Evolutionary conservation across 2,113 vertebrate species (phyloP).

Genomic region (Leptosomus discolor): DNA sequence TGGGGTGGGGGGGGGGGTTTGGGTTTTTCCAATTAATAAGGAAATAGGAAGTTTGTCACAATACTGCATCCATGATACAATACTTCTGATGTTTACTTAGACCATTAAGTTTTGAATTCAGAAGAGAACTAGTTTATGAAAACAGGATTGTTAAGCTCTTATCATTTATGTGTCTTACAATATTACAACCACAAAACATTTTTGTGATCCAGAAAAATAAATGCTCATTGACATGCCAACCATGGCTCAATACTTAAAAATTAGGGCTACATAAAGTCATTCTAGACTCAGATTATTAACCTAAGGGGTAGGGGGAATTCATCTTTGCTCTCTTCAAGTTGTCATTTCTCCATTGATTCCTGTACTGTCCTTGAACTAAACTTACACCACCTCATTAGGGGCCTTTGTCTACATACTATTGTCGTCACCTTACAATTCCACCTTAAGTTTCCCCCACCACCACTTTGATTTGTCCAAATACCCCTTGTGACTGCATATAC

Average conservation of each 20-base stretch:
- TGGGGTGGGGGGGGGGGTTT: background rate
- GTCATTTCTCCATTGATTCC: background rate
- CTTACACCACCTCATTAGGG: background rate
- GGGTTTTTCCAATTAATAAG: background rate
- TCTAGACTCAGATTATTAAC: background rate
- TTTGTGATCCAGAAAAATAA: background rate
- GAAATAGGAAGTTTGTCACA: background rate
- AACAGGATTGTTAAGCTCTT: background rate
- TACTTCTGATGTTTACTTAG: background rate
- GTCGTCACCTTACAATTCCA: background rate
- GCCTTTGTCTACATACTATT: background rate
- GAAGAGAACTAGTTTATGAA: background rate
- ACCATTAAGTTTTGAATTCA: background rate
- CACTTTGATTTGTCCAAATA: background rate
- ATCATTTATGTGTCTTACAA: background rate
- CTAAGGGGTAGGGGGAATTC: background rate
- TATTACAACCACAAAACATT: background rate
- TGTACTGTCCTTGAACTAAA: background rate
- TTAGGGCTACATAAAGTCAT: background rate
- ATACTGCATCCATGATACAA: background rate
- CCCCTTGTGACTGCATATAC: background rate
- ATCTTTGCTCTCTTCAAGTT: background rate
- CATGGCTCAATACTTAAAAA: background rate
- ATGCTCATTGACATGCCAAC: background rate
- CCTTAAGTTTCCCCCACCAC: accelerated